phyloP scores from a whole-genome alignment of 2,113 vertebrate species.

The Nyctibius bracteatus region DNA sequence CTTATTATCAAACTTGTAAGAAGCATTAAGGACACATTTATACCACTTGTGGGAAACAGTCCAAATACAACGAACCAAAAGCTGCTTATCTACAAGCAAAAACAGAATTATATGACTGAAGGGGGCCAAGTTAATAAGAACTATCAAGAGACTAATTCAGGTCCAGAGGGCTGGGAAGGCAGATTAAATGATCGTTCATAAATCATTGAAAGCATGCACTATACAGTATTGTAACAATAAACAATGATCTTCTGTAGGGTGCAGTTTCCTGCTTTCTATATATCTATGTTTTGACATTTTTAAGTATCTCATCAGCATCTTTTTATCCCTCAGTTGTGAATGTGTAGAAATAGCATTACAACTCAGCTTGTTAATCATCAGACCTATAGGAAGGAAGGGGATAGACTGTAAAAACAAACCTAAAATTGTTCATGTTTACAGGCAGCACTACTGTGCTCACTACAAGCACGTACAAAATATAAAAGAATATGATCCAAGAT shows the following conservation, averaged over 20 bases:
- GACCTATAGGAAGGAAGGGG: slow-evolving; percentile 34
- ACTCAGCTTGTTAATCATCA: not conserved
- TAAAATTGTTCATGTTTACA: not conserved
- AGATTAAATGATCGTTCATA: not conserved
- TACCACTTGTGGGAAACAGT: slow-evolving; percentile 67
- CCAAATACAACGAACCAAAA: slow-evolving; percentile 74
- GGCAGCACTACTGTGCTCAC: not conserved
- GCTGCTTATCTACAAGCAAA: slow-evolving; percentile 59
- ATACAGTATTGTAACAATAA: not conserved
- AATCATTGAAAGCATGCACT: slow-evolving; percentile 12
- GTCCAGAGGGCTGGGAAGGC: slow-evolving; percentile 24
- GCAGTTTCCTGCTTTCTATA: slow-evolving; percentile 30
- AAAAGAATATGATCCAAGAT: not conserved
- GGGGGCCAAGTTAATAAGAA: slow-evolving; percentile 35
- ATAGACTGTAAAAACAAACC: slow-evolving; percentile 20
- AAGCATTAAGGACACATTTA: slow-evolving; percentile 75
- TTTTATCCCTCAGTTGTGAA: not conserved
- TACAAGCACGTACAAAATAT: not conserved
- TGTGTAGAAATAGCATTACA: not conserved
- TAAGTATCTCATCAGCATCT: slow-evolving; percentile 16
- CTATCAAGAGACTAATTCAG: slow-evolving; percentile 43
- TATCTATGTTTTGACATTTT: slow-evolving; percentile 42
- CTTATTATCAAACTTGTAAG: slow-evolving; percentile 67
- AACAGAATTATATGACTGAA: slow-evolving; percentile 22
- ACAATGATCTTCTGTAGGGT: slow-evolving; percentile 16